Evolutionary conservation across 2,113 vertebrate species (phyloP), one percentile per base, ranked within the genome.

Genomic region (sheep (Ovis aries)): DNA sequence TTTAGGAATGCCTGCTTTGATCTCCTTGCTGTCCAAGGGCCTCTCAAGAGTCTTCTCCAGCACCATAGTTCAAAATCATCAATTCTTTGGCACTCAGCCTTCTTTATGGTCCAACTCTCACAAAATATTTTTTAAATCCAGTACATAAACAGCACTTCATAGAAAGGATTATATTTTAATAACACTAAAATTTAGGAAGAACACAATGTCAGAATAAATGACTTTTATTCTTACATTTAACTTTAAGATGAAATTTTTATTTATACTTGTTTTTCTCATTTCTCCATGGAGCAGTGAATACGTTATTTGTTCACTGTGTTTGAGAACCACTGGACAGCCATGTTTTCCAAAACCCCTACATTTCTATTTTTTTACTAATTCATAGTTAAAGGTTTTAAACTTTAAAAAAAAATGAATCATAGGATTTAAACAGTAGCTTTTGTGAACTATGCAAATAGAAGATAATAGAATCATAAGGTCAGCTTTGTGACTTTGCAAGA

Each of bases 261-360:
- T 67, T 93, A 64, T 12, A 52, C 19, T 64, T 81, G 62, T 48
- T 84, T 92, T 95, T 95, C 74, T 83, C 45, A 55, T 52, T 60
- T 95, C 27, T 87, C 50, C 31, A 91, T 29, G 23, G 33, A 91
- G 19, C 25, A 91, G 15, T 78, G 48, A 78, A 88, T n/a, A 48
- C 7, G 2, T 27, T 60, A 86, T 45, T 57, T 93, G 55, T 94
- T 93, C 17, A 60, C 21, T 48, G 9, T 83, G 8, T 85, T 82
- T 78, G 52, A 88, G n/a, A 93, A 84, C 6, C 23, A 84, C 40
- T 85, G 57, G 15, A 17, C 8, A 91, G 48, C 45, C 77, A 93
- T n/a, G 84, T 71, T 91, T 91, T 94, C 87, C 84, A 91, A 95
- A 95, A 91, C 6, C 7, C n/a, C 78, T 87, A 74, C 21, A 43